Percentiles rank a stretch among this genome's conserved stretches.
phyloP scores from a whole-genome alignment of 1,140 invertebrate species.

The Chironomus striatipennis region DNA sequence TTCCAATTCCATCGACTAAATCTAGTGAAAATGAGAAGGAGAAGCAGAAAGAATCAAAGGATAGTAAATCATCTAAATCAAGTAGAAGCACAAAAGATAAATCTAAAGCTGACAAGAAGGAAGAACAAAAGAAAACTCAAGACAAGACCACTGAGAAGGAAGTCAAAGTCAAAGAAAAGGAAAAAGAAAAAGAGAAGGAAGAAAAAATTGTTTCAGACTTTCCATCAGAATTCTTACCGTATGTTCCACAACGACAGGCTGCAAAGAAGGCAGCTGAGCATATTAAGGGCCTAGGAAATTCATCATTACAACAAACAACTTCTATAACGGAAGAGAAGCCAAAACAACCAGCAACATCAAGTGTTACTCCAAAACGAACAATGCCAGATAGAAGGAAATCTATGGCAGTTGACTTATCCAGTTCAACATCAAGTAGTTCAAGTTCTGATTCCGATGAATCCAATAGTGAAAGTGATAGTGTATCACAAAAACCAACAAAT shows the following conservation, averaged over 20 bases:
- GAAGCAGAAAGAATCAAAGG: slow-evolving; percentile 30
- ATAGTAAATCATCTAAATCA: slow-evolving; percentile 35
- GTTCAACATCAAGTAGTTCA: slow-evolving; percentile 32
- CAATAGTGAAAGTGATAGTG: slow-evolving; percentile 35
- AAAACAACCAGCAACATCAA: slow-evolving; percentile 31
- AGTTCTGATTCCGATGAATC: slow-evolving; percentile 38
- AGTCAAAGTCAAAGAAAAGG: slow-evolving; percentile 27
- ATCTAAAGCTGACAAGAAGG: slow-evolving; percentile 37
- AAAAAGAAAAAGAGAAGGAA: slow-evolving; percentile 29
- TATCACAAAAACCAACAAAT: not conserved
- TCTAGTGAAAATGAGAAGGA: slow-evolving; percentile 37
- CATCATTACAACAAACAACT: slow-evolving; percentile 37
- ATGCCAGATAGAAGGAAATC: slow-evolving; percentile 33
- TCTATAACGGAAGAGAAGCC: slow-evolving; percentile 41
- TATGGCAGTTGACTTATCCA: slow-evolving; percentile 20
- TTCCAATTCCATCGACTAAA: not conserved
- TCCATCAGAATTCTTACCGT: slow-evolving; percentile 47
- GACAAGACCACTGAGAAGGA: slow-evolving; percentile 28
- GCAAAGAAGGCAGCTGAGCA: slow-evolving; percentile 86
- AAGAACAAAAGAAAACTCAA: slow-evolving; percentile 34
- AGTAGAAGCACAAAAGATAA: slow-evolving; percentile 35
- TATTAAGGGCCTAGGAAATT: slow-evolving; percentile 67
- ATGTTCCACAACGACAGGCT: slow-evolving; percentile 81
- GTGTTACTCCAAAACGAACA: slow-evolving; percentile 33
- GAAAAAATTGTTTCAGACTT: slow-evolving; percentile 30